Evolutionary conservation across 2,113 vertebrate genomes (phyloP).

Genomic region (Polyodon spathula): DNA sequence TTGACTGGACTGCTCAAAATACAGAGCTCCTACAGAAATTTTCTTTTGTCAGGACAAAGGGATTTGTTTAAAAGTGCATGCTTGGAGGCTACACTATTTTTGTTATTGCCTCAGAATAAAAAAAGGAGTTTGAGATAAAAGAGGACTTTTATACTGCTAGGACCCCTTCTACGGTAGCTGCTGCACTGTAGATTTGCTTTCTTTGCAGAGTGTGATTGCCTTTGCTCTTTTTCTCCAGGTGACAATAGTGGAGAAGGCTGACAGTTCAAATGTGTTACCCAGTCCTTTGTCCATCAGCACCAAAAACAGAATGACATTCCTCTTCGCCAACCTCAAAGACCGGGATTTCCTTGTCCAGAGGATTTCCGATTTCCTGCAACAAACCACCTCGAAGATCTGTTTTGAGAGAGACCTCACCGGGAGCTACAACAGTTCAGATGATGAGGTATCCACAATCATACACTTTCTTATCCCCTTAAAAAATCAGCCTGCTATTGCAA

Average conservation of each 20-base stretch:
- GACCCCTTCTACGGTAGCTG: too few species aligned
- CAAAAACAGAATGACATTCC: conserved; percentile 94
- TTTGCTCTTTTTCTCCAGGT: conserved; percentile 57
- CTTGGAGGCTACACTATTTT: too few species aligned
- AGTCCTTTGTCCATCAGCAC: conserved; percentile 95
- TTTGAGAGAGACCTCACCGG: conserved; percentile 75
- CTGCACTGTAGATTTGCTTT: too few species aligned
- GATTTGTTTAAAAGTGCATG: too few species aligned
- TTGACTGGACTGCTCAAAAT: too few species aligned
- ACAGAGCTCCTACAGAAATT: too few species aligned
- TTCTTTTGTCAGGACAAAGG: too few species aligned
- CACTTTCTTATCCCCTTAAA: background rate
- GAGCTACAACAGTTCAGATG: conserved; percentile 80
- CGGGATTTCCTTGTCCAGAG: conserved; percentile 93
- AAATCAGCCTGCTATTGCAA: too few species aligned
- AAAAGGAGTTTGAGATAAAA: too few species aligned
- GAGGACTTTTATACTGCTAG: too few species aligned
- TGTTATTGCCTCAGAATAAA: too few species aligned
- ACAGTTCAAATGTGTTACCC: conserved; percentile 90
- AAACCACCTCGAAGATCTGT: conserved; percentile 86
- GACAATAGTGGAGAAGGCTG: conserved; percentile 95
- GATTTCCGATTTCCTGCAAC: conserved; percentile 94
- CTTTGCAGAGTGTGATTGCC: background rate
- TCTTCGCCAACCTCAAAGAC: conserved; percentile 94
- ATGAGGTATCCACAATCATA: conserved; percentile 63